phyloP scores from a whole-genome alignment of 2,797 vertebrate genomes.

The Crypturellus tataupa region DNA sequence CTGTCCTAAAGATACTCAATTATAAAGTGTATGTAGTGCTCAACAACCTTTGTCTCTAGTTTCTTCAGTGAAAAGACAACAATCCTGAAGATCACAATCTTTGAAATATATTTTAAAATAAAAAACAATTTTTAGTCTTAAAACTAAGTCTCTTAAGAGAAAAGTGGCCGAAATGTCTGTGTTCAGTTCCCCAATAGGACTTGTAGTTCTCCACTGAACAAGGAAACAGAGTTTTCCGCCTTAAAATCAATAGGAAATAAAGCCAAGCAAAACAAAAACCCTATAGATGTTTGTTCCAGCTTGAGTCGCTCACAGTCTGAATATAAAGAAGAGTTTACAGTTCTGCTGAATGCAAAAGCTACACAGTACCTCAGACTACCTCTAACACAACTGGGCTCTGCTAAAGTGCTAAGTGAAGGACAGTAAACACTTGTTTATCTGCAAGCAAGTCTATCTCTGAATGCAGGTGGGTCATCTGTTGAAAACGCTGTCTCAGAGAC shows the following conservation, averaged over 20 bases:
- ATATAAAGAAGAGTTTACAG: background rate
- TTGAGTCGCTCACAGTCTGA: background rate
- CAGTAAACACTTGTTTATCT: background rate
- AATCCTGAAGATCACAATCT: background rate
- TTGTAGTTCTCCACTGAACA: background rate
- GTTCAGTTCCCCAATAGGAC: background rate
- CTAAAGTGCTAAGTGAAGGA: background rate
- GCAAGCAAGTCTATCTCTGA: background rate
- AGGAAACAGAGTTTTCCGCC: background rate
- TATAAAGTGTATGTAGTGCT: background rate
- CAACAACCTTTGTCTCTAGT: background rate
- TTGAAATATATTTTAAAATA: background rate
- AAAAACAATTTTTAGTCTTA: background rate
- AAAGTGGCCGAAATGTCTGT: background rate
- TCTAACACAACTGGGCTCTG: background rate
- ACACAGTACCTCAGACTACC: background rate
- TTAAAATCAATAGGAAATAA: background rate
- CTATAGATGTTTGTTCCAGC: background rate
- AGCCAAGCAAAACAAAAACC: background rate
- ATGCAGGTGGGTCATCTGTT: background rate
- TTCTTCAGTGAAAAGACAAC: fast-evolving
- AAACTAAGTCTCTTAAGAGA: background rate
- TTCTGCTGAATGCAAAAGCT: background rate
- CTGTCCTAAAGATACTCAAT: background rate
- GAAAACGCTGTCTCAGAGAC: background rate